Evolutionary conservation across 2,797 vertebrate species (phyloP).

Genomic region (Poliocrania exsul): DNA sequence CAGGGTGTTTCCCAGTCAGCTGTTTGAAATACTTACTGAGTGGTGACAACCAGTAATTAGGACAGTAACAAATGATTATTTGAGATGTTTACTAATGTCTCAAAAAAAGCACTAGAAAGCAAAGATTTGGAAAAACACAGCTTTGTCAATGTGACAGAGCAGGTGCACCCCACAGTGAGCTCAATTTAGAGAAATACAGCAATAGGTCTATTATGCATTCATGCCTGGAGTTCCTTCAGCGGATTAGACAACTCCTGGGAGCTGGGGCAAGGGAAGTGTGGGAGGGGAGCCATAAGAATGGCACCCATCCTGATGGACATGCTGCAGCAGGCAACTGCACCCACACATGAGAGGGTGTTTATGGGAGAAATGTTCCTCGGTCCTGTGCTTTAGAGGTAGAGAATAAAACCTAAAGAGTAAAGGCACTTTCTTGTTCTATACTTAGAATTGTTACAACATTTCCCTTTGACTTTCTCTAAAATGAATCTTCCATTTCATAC

Average conservation of each 20-base stretch:
- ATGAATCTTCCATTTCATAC: not conserved
- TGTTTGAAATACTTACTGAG: not conserved
- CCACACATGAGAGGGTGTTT: not conserved
- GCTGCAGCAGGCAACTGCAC: not conserved
- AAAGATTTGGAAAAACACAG: not conserved
- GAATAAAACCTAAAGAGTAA: not conserved
- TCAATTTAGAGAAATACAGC: not conserved
- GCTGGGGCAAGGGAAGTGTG: not conserved
- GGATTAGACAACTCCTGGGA: not conserved
- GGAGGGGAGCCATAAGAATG: accelerated
- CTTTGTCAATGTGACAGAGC: not conserved
- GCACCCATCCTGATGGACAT: accelerated
- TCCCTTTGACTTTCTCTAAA: not conserved
- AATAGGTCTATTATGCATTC: accelerated
- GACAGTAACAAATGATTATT: not conserved
- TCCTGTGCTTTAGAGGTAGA: not conserved
- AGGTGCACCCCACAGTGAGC: not conserved
- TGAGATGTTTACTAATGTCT: not conserved
- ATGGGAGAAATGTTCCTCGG: not conserved
- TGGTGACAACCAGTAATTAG: not conserved
- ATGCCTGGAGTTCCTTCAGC: not conserved
- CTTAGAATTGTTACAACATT: not conserved
- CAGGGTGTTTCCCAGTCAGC: not conserved
- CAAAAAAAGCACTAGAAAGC: not conserved
- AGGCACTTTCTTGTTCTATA: not conserved